These are phyloP conservation scores for Ptilodon capucinus DNA, from an alignment of 2,888 invertebrate genomes.

Conservation along the genomic window DNA sequence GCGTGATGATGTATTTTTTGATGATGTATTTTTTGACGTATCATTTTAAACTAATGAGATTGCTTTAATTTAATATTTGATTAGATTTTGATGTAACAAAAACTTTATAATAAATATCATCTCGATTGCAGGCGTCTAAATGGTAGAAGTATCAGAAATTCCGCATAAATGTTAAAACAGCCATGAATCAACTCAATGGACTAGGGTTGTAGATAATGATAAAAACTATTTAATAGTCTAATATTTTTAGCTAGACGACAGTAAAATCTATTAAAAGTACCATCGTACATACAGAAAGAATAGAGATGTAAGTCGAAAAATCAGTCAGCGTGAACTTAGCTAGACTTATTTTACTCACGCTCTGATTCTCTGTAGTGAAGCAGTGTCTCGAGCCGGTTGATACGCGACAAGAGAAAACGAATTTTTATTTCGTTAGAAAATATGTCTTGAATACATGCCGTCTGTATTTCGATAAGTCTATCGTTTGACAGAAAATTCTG, in stretches of 20 bases:
- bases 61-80: no score
- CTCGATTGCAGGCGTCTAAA: no score
- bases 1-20: no score
- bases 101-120: no score
- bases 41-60: no score
- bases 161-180: no score
- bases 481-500: neutral
- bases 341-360: conserved; percentile 52
- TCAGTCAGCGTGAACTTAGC: conserved; percentile 46
- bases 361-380: conserved; percentile 44
- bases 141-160: no score
- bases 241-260: neutral
- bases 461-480: conserved; percentile 6
- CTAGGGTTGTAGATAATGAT: no score
- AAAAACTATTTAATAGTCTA: no score
- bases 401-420: conserved; percentile 38
- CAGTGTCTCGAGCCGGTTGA: conserved; percentile 34
- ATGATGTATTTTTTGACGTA: no score
- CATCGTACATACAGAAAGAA: conserved; percentile 12
- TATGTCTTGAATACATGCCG: conserved; percentile 9
- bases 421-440: conserved; percentile 26
- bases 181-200: no score
- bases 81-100: no score
- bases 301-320: conserved; percentile 23
- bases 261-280: neutral